Evolutionary conservation across 2,888 invertebrate genomes (phyloP).

Genomic region (Tetropium fuscum): DNA sequence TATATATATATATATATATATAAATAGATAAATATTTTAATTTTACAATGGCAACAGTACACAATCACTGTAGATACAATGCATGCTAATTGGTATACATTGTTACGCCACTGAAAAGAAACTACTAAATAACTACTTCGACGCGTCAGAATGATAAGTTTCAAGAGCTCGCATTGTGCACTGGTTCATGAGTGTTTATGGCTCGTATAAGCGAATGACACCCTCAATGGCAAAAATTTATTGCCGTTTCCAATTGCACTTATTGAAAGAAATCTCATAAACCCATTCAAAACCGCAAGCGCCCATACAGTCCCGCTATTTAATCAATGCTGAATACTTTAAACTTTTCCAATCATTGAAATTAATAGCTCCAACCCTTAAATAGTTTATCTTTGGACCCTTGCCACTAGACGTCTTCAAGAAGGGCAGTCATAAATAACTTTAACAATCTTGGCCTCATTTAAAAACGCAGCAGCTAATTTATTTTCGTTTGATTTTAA

Average conservation of each 20-base stretch:
- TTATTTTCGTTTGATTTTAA: constrained; percentile 24
- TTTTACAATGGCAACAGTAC: no score
- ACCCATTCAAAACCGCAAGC: constrained; percentile 18
- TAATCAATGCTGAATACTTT: constrained; percentile 38
- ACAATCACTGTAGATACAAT: no score
- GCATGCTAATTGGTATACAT: no score
- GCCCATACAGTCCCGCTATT: constrained; percentile 5
- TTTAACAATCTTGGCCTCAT: constrained; percentile 17
- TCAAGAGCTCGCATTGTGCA: constrained; percentile 45
- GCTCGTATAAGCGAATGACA: constrained; percentile 42
- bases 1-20: no score
- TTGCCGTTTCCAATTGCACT: constrained; percentile 16
- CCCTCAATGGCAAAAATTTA: constrained; percentile 25
- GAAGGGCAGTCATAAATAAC: constrained; percentile 25
- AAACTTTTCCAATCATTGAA: constrained; percentile 39
- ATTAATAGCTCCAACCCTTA: constrained; percentile 30
- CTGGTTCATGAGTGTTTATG: constrained; percentile 47
- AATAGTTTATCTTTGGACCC: constrained; percentile 23
- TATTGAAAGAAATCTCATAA: constrained; percentile 27
- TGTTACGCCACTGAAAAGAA: constrained; percentile 11
- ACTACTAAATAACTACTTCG: constrained; percentile 18
- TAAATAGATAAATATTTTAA: no score
- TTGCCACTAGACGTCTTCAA: constrained; percentile 9
- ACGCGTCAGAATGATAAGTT: constrained; percentile 47
- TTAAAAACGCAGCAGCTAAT: constrained; percentile 11